Conservation (phyloP, 2,888 invertebrate species). For the Lapara coniferarum region DNA sequence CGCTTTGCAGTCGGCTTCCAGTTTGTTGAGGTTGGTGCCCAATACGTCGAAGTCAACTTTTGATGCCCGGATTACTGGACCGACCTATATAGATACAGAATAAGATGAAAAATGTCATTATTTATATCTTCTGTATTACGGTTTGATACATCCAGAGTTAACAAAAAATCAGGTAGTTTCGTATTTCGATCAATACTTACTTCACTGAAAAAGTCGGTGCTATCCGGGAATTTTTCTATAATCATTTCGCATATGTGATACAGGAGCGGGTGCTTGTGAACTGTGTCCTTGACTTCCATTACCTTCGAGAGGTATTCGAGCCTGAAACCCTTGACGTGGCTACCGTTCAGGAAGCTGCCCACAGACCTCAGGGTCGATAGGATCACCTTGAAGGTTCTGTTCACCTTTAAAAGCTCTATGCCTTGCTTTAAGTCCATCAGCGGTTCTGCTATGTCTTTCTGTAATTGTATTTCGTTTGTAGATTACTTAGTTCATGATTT, state of each 20-base stretch:
- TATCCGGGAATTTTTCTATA: conserved; percentile 97
- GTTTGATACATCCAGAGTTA: not conserved
- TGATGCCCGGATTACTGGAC: conserved; percentile 94
- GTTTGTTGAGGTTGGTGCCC: conserved; percentile 90
- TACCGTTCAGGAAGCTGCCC: conserved; percentile 98
- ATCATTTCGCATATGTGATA: conserved; percentile 99
- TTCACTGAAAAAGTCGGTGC: conserved; percentile 98
- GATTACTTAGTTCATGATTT: too few relatives aligned
- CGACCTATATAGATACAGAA: conserved; percentile 84
- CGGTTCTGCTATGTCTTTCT: conserved; percentile 98
- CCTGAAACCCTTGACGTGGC: conserved; percentile 97
- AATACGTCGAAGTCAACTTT: conserved; percentile 98
- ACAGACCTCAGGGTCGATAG: conserved; percentile 96
- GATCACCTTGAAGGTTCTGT: conserved; percentile 97
- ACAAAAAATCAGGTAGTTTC: too few relatives aligned
- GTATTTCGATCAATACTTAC: conserved; percentile 70
- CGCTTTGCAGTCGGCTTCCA: conserved; percentile 98
- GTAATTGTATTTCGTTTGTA: conserved; percentile 35
- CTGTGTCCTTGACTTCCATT: conserved; percentile 99
- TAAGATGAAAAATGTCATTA: too few relatives aligned
- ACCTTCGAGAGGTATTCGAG: conserved; percentile 98
- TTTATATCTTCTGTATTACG: too few relatives aligned
- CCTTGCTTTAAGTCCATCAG: conserved; percentile 99
- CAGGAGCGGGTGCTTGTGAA: conserved; percentile 98
- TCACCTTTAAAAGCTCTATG: conserved; percentile 94